phyloP scores from a whole-genome alignment of 37 sponge, comb jelly and placozoan genomes.

The Hormiphora californensis region DNA sequence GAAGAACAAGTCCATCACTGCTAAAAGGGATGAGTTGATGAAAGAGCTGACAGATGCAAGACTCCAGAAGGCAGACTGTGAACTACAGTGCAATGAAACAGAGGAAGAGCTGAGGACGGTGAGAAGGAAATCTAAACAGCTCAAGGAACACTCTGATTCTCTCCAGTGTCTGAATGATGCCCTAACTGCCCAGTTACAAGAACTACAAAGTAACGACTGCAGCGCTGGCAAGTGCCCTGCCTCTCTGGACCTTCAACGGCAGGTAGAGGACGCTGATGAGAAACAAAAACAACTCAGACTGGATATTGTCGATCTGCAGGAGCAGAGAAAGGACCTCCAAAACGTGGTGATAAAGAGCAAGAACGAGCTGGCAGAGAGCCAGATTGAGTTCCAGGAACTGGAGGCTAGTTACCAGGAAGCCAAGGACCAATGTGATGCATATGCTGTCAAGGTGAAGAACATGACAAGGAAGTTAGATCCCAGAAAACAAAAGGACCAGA shows the following conservation, averaged over 20 bases:
- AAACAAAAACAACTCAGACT: neutral
- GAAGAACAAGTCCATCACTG: neutral
- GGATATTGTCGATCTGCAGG: neutral
- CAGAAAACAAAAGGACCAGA: slow-evolving; percentile 10
- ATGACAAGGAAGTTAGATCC: neutral
- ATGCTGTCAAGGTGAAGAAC: neutral
- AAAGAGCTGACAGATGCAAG: neutral
- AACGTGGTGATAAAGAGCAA: slow-evolving; percentile 7
- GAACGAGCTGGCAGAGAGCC: slow-evolving; percentile 40
- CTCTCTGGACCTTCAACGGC: neutral
- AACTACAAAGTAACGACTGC: neutral
- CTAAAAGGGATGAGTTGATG: neutral
- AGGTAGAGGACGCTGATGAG: neutral
- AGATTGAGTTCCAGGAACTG: slow-evolving; percentile 39
- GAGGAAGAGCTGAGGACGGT: neutral
- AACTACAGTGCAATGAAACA: neutral
- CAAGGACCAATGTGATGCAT: neutral
- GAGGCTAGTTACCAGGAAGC: slow-evolving; percentile 9
- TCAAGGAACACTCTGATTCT: neutral
- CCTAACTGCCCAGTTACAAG: slow-evolving; percentile 20
- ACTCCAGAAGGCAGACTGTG: neutral
- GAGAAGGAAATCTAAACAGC: neutral
- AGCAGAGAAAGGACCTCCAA: neutral
- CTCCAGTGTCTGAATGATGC: slow-evolving; percentile 17
- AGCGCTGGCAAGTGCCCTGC: slow-evolving; percentile 1